phyloP scores from a whole-genome alignment of 92 coral and sea anemone genomes.

The Heteractis magnifica region DNA sequence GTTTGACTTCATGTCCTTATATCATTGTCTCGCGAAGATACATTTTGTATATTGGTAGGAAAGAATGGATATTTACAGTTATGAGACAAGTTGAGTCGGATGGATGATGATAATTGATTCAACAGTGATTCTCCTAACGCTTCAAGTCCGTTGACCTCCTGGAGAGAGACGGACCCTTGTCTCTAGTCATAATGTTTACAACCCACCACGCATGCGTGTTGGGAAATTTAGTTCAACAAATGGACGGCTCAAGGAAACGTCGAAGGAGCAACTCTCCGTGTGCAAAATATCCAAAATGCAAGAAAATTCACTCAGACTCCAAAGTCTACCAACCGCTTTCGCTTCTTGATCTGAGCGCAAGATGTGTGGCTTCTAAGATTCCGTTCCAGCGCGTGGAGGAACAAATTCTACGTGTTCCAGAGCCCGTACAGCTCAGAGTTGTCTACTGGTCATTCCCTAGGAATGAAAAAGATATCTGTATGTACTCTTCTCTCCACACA shows the following conservation, averaged over 20 bases:
- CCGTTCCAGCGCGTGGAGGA: slow-evolving; percentile 96
- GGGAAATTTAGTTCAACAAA: slow-evolving; percentile 46
- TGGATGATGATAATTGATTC: slow-evolving; percentile 35
- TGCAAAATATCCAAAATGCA: slow-evolving; percentile 56
- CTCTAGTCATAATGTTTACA: slow-evolving; percentile 65
- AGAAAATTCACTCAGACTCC: slow-evolving; percentile 55
- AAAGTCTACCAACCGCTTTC: slow-evolving; percentile 71
- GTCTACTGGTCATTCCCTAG: slow-evolving; percentile 98
- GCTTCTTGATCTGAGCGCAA: slow-evolving; percentile 84
- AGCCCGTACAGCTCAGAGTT: slow-evolving; percentile 92
- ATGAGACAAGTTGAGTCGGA: slow-evolving; percentile 1
- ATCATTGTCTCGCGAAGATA: background rate
- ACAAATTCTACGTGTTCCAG: slow-evolving; percentile 85
- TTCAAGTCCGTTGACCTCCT: slow-evolving; percentile 47
- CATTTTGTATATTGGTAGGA: background rate
- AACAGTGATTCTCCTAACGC: slow-evolving; percentile 38
- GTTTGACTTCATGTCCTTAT: background rate
- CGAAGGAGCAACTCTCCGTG: slow-evolving; percentile 57
- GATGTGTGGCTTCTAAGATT: slow-evolving; percentile 87
- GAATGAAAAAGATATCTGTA: slow-evolving; percentile 88
- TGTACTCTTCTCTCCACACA: slow-evolving; percentile 89
- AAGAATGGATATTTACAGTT: background rate
- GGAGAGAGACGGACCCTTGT: slow-evolving; percentile 59
- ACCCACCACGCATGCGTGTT: slow-evolving; percentile 47
- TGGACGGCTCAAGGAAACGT: slow-evolving; percentile 76